These are phyloP conservation scores for Xiphias gladius DNA, from an alignment of 2,113 vertebrate species.

Conservation along the genomic window DNA sequence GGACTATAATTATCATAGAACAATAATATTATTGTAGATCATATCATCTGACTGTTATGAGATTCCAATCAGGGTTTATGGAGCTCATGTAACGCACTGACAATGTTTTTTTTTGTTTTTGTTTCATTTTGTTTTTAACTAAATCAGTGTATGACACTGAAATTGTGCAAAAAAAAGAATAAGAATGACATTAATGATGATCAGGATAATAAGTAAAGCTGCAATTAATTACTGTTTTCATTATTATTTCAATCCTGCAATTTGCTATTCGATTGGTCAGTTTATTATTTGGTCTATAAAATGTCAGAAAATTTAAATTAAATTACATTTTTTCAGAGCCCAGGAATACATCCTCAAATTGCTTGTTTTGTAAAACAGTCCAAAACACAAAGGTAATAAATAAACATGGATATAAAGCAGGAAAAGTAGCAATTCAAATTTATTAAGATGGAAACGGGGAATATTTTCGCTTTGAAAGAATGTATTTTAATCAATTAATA, in stretches of 20 bases:
- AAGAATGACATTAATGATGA: neutral
- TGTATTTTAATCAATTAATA: no score
- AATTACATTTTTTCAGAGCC: no score
- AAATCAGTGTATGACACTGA: neutral
- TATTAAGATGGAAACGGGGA: neutral
- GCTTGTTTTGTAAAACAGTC: neutral
- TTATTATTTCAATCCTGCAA: neutral
- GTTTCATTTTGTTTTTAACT: neutral
- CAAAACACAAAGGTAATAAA: neutral
- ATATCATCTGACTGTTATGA: conserved; percentile 14
- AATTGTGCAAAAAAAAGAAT: neutral
- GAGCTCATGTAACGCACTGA: neutral
- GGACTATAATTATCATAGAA: conserved; percentile 39
- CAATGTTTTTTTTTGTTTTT: neutral
- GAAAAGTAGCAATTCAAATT: neutral
- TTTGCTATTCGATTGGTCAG: neutral
- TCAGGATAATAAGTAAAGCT: neutral
- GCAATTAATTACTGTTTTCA: neutral
- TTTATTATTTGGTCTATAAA: neutral
- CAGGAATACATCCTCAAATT: neutral
- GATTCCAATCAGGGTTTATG: neutral
- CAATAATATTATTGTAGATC: conserved; percentile 30
- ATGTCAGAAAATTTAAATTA: conserved; percentile 4
- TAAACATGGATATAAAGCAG: neutral
- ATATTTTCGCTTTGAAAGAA: neutral